Base-by-base conservation (phyloP, 2,888 invertebrate genomes). In the Ophion ellenae region DNA sequence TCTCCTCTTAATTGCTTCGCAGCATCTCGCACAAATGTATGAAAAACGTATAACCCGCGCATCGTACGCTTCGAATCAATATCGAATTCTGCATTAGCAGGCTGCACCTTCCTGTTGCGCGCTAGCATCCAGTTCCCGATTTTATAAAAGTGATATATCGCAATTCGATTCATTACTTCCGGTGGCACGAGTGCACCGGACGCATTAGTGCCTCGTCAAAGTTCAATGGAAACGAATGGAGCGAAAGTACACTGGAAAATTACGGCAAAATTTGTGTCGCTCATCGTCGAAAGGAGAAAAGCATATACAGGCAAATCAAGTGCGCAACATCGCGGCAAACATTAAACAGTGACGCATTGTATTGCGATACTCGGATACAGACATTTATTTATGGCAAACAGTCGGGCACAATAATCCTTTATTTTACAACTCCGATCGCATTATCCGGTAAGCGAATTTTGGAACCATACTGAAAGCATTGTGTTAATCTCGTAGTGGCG, bases 371-470 rank as follows among this genome's bases (percentile, higher is more conserved):
- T 53, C 47, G 40, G 17, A 53, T 57, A 61, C 57, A 28, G 45
- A 63, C 17, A 53, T 53, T 77, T 64, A 74, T 28, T 69, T 57
- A 83, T 40, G n/a, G 36, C 53, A 57, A 83, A 78, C 64, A 66
- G 47, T 61, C 9, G 73, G 36, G 67, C 53, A 36, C 59, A 64
- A 83, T 83, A 83, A 86, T 83, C 83, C 81, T 81, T 74, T 75
- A 81, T 83, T 86, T 86, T 86, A 83, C 78, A 81, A 61, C 81
- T 61, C 6, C 63, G 81, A 84, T 75, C 64, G 71, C 67, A 84
- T 83, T 81, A 86, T 83, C 70, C 77, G 28, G 17, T 59, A 69
- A 71, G 63, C 32, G 73, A 20, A 83, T 74, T 77, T 32, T 14
- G 69, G 36, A 64, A 28, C 71, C 74, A 59, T 24, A 75, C 36